Percentiles rank a stretch among this genome's conserved stretches.
Evolutionary conservation across 2,888 invertebrate species (phyloP).

Genomic region (Lasioglossum pauxillum): DNA sequence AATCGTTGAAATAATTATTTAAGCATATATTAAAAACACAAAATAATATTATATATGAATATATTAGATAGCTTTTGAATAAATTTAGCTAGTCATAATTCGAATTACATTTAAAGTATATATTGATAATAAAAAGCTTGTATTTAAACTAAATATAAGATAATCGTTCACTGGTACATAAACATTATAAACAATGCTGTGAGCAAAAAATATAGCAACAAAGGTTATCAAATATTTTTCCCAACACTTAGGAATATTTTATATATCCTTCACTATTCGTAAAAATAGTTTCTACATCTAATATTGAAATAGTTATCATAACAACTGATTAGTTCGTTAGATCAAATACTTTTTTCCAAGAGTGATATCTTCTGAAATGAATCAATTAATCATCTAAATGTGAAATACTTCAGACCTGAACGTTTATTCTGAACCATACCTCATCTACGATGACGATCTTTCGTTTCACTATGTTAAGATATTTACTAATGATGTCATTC

Average conservation of each 20-base stretch:
- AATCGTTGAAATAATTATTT: background rate
- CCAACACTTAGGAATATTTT: background rate
- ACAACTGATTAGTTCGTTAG: background rate
- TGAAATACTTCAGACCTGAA: constrained; percentile 1
- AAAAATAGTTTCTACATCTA: background rate
- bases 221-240: background rate
- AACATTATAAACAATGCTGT: background rate
- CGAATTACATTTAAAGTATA: background rate
- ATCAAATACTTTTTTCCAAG: background rate
- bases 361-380: background rate
- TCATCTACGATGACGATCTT: background rate
- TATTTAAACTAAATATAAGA: background rate
- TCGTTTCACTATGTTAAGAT: background rate
- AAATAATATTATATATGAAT: background rate
- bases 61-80: background rate
- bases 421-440: background rate
- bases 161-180: background rate
- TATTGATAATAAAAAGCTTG: background rate
- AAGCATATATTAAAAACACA: background rate
- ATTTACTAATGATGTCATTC: background rate
- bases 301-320: background rate
- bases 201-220: background rate
- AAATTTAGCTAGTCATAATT: background rate
- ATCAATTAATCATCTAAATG: background rate
- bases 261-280: background rate